These are phyloP conservation scores for Aurelia sp. DNA, from an alignment of 30 jellyfish, hydroid and myxozoan species.

Conservation along the genomic window DNA sequence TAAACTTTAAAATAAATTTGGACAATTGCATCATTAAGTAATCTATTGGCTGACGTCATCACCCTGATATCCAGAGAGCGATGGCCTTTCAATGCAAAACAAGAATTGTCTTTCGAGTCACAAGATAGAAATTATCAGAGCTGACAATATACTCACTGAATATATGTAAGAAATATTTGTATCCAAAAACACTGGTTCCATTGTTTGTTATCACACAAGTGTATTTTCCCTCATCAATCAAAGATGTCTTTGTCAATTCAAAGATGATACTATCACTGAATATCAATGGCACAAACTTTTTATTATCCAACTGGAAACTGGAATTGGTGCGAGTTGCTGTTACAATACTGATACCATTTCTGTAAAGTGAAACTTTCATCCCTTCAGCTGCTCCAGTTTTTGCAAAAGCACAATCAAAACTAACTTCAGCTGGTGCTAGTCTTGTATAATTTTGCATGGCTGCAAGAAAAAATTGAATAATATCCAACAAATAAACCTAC, in stretches of 20 bases:
- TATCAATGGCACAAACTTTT: background rate
- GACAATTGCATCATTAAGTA: no score
- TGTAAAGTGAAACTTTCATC: background rate
- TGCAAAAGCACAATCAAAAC: no score
- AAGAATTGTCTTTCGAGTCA: no score
- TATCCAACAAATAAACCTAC: no score
- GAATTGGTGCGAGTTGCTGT: background rate
- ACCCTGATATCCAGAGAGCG: no score
- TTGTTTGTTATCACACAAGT: slow-evolving; percentile 5
- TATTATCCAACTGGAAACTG: slow-evolving; percentile 4
- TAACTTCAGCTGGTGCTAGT: no score
- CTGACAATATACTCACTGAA: slow-evolving; percentile 15
- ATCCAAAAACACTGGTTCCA: slow-evolving; percentile 17
- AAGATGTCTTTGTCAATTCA: background rate
- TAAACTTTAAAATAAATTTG: no score
- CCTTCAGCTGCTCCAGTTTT: background rate
- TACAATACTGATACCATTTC: background rate
- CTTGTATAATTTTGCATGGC: no score
- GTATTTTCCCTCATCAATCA: slow-evolving; percentile 49
- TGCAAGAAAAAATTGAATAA: no score
- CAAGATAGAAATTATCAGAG: no score
- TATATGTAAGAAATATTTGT: slow-evolving; percentile 6
- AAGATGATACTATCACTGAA: background rate
- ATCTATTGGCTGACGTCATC: no score
- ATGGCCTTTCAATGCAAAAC: no score